These are phyloP conservation scores for Nasonia oneida DNA, from an alignment of 2,888 invertebrate genomes.

Conservation along the genomic window DNA sequence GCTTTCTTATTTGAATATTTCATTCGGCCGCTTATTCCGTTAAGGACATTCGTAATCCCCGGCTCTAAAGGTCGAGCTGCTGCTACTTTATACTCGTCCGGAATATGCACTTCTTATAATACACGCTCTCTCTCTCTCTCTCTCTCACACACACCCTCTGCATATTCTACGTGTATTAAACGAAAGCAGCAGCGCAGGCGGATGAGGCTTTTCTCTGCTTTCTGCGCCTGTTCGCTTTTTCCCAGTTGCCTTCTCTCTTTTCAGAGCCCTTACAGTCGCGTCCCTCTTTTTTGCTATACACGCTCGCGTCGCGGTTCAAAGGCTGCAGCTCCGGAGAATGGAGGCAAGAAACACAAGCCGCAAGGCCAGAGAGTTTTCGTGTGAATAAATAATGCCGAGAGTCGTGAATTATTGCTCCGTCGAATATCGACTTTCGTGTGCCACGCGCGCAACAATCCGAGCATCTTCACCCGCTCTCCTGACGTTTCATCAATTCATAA, in stretches of 20 bases:
- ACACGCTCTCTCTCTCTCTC: not conserved
- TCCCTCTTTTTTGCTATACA: not conserved
- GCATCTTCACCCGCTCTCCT: slow-evolving; percentile 9
- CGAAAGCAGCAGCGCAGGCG: not conserved
- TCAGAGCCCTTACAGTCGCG: not conserved
- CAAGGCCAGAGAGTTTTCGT: slow-evolving; percentile 1
- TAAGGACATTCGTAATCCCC: slow-evolving; percentile 69
- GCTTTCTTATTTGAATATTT: slow-evolving; percentile 70
- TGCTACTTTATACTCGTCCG: not conserved
- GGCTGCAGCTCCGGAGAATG: not conserved
- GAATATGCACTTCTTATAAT: slow-evolving; percentile 49
- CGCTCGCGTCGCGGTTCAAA: not conserved
- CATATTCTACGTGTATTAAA: slow-evolving; percentile 11
- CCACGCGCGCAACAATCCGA: slow-evolving; percentile 48
- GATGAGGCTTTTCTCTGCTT: not conserved
- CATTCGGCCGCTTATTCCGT: slow-evolving; percentile 67
- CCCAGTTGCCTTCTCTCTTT: not conserved
- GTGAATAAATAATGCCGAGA: slow-evolving; percentile 65
- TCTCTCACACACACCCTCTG: not conserved
- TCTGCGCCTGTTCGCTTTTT: not conserved
- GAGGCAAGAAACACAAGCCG: not conserved
- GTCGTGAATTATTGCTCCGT: slow-evolving; percentile 66
- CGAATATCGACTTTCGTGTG: slow-evolving; percentile 65
- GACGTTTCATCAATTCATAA: slow-evolving; percentile 49
- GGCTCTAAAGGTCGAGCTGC: slow-evolving; percentile 63